Evolutionary conservation across 2,113 vertebrate species (phyloP), one percentile per base, ranked within the genome.

Genomic region (Pseudolaguvia tuberculata): DNA sequence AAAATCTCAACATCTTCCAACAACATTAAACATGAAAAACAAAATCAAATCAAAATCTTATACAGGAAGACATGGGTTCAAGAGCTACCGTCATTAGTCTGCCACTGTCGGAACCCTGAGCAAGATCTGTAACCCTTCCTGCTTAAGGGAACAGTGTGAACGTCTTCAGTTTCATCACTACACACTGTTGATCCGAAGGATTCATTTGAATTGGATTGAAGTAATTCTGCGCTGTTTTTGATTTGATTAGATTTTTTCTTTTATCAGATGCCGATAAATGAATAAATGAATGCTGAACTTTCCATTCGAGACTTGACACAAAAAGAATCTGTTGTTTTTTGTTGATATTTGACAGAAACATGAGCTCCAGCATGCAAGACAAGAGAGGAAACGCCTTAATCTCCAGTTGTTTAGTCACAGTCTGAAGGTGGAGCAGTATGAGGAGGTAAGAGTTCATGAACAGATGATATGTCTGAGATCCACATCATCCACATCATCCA

Each of bases 291-390:
- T n/a, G 72, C 51, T 27, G n/a, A 53, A 52, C 57, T 27, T 50
- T 18, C 6, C 31, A 27, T n/a, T 15, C 52, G 17, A 2, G 6
- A 14, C 50, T 55, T 45, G 42, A 53, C 31, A 39, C 23, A 57
- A 42, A 9, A 9, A 20, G 50, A 65, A 57, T n/a, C n/a, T 48
- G 11, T 5, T 50, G 12, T 75, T 72, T 15, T 39, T 13, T 67
- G 66, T 67, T 53, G 61, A n/a, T 51, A 42, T 35, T n/a, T 74
- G 29, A 20, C 70, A 97, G 94, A 91, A 90, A 81, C 79, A 88
- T 80, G 92, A 90, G 84, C 89, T 92, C 81, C 88, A 91, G 81
- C 88, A 90, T 85, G 91, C 87, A 23, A 77, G 84, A 86, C 89
- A 85, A 73, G 89, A 90, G 73, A 85, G 87, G 80, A 85, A 69